Percentiles rank a stretch among this genome's conserved stretches.
These are phyloP conservation scores for Sclerodermus sp. DNA, from an alignment of 2,888 invertebrate species.

Conservation along the genomic window DNA sequence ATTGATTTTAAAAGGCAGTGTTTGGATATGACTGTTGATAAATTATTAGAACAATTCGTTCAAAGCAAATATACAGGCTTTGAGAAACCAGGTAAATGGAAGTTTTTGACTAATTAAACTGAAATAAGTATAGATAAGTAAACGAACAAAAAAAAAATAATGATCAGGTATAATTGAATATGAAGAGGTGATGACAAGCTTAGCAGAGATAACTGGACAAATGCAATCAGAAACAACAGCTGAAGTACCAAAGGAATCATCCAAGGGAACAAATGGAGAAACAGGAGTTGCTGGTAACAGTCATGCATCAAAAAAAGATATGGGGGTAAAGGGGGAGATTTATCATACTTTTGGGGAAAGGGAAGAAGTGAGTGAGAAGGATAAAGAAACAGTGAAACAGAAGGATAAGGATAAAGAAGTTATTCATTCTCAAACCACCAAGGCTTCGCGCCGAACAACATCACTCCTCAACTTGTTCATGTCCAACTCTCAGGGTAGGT, in stretches of 20 bases:
- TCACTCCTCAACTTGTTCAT: constrained; percentile 94
- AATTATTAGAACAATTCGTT: constrained; percentile 88
- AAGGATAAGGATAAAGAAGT: constrained; percentile 46
- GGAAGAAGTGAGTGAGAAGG: constrained; percentile 41
- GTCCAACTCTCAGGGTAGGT: constrained; percentile 90
- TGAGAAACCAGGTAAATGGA: constrained; percentile 82
- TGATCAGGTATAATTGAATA: constrained; percentile 51
- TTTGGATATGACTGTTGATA: constrained; percentile 88
- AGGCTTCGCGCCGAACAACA: constrained; percentile 89
- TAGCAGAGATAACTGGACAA: constrained; percentile 48
- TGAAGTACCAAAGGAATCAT: constrained; percentile 41
- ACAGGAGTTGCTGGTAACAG: constrained; percentile 57
- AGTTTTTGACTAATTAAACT: constrained; percentile 7
- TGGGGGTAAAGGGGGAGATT: constrained; percentile 51
- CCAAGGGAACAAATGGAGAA: constrained; percentile 53
- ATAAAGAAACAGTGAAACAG: constrained; percentile 42
- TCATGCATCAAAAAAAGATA: constrained; percentile 52
- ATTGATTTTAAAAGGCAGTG: constrained; percentile 91
- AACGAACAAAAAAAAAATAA: background rate
- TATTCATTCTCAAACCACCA: constrained; percentile 57
- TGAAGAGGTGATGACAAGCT: constrained; percentile 50
- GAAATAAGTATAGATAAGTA: background rate
- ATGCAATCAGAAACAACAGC: constrained; percentile 37
- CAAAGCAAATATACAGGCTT: constrained; percentile 89
- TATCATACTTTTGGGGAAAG: constrained; percentile 45